phyloP scores from a whole-genome alignment of 2,113 vertebrate species.

The Phyllostomus discolor region DNA sequence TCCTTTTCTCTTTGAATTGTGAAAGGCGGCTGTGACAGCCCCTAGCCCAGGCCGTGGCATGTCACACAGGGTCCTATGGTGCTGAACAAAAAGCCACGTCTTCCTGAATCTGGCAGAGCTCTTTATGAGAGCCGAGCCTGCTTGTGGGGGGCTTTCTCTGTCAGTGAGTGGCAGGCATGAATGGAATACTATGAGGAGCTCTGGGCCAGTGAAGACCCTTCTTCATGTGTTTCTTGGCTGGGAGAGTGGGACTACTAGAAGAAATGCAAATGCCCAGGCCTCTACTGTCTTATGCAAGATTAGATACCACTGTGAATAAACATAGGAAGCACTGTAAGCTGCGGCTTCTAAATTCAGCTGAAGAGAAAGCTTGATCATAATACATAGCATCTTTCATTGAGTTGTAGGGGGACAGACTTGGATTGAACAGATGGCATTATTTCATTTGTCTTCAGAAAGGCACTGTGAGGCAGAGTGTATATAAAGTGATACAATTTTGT shows the following conservation, averaged over 20 bases:
- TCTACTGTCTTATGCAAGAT: slow-evolving; percentile 5
- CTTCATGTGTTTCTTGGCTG: slow-evolving; percentile 68
- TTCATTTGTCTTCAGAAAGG: slow-evolving; percentile 47
- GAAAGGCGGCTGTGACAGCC: slow-evolving; percentile 53
- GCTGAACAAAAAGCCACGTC: slow-evolving; percentile 60
- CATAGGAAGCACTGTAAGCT: slow-evolving; percentile 58
- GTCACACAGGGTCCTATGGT: slow-evolving; percentile 61
- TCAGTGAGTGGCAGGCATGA: slow-evolving; percentile 53
- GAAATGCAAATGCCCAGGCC: slow-evolving; percentile 63
- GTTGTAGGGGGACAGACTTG: not conserved
- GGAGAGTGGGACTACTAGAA: slow-evolving; percentile 18
- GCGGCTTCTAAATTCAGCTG: slow-evolving; percentile 27
- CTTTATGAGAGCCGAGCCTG: slow-evolving; percentile 47
- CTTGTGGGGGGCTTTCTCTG: slow-evolving; percentile 47
- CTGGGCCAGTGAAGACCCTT: slow-evolving; percentile 53
- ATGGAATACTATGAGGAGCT: slow-evolving; percentile 49
- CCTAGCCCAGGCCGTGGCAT: slow-evolving; percentile 11
- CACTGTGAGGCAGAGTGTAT: not conserved
- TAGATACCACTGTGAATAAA: slow-evolving; percentile 52
- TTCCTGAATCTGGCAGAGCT: slow-evolving; percentile 35
- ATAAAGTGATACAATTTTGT: not conserved
- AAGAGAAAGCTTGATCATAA: slow-evolving; percentile 17
- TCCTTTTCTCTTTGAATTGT: slow-evolving; percentile 64
- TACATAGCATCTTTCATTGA: slow-evolving; percentile 63
- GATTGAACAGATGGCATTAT: slow-evolving; percentile 45